phyloP scores from a whole-genome alignment of 2,888 invertebrate genomes.

The Syrphus vitripennis region DNA sequence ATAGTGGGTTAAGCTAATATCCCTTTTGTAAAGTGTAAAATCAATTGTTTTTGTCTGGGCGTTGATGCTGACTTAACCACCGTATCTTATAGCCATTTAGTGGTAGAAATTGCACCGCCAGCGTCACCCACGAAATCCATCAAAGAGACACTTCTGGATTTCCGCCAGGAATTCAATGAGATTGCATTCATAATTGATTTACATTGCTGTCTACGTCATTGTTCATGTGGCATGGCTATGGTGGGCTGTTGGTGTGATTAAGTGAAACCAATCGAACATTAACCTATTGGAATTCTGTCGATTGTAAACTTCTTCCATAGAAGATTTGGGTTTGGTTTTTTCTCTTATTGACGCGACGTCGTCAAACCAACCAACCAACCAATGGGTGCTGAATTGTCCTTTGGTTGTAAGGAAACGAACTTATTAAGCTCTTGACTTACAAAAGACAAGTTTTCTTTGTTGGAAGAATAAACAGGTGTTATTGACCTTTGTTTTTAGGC shows the following conservation, averaged over 20 bases:
- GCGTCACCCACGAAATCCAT: slow-evolving; percentile 25
- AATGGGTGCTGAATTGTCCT: slow-evolving; percentile 13
- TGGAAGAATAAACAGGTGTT: background rate
- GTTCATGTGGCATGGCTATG: too few species aligned
- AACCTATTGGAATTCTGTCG: slow-evolving; percentile 37
- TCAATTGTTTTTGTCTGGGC: slow-evolving; percentile 54
- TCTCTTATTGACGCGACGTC: background rate
- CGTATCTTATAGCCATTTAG: slow-evolving; percentile 21
- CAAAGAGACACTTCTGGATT: slow-evolving; percentile 49
- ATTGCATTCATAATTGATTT: slow-evolving; percentile 62
- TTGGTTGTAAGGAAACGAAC: slow-evolving; percentile 41
- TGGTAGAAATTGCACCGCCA: background rate
- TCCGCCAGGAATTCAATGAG: slow-evolving; percentile 42
- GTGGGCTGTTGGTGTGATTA: slow-evolving; percentile 6
- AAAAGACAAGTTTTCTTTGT: slow-evolving; percentile 1
- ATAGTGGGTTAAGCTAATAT: slow-evolving; percentile 30
- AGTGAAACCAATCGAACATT: slow-evolving; percentile 50
- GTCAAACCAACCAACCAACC: background rate
- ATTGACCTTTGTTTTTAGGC: slow-evolving; percentile 43
- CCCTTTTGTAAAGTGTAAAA: slow-evolving; percentile 35
- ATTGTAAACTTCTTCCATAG: slow-evolving; percentile 7
- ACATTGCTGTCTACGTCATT: background rate
- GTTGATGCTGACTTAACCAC: slow-evolving; percentile 25
- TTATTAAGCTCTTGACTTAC: slow-evolving; percentile 25
- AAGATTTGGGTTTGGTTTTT: background rate